Conservation (phyloP, 2,113 vertebrate species). For the Scomber colias region DNA sequence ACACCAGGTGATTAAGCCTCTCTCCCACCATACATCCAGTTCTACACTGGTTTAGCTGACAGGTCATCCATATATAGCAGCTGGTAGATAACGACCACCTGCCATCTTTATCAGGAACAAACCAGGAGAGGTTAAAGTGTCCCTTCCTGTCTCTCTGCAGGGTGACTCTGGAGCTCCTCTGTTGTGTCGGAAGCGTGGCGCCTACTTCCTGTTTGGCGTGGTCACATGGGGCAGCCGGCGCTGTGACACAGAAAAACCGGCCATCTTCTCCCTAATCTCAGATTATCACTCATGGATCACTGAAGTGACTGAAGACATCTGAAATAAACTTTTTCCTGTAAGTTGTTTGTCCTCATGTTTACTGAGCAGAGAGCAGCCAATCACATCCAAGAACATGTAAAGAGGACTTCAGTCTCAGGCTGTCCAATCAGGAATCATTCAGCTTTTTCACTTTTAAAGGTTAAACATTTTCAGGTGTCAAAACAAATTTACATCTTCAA, state of each 20-base stretch:
- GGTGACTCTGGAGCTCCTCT: conserved; percentile 78
- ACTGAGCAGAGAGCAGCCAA: not conserved
- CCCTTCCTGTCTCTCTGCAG: conserved; percentile 44
- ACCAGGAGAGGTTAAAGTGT: not conserved
- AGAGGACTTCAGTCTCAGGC: no score
- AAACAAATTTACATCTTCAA: no score
- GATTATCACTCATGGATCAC: conserved; percentile 69
- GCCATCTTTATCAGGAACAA: not conserved
- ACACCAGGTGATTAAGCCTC: no score
- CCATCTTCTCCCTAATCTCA: conserved; percentile 74
- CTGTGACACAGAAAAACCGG: conserved; percentile 68
- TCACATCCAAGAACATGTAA: not conserved
- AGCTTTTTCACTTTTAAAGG: no score
- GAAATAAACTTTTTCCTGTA: conserved; percentile 29
- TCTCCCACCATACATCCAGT: no score
- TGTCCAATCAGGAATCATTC: no score
- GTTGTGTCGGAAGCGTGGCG: conserved; percentile 64
- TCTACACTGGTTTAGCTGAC: no score
- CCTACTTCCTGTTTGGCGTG: conserved; percentile 81
- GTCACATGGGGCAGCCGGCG: conserved; percentile 68
- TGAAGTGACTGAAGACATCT: conserved; percentile 25
- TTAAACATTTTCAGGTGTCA: no score
- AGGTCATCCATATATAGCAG: no score
- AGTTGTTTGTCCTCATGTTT: not conserved
- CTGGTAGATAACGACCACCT: not conserved